Base-by-base conservation (phyloP, 2,888 invertebrate genomes). In the Coenonympha arcania region DNA sequence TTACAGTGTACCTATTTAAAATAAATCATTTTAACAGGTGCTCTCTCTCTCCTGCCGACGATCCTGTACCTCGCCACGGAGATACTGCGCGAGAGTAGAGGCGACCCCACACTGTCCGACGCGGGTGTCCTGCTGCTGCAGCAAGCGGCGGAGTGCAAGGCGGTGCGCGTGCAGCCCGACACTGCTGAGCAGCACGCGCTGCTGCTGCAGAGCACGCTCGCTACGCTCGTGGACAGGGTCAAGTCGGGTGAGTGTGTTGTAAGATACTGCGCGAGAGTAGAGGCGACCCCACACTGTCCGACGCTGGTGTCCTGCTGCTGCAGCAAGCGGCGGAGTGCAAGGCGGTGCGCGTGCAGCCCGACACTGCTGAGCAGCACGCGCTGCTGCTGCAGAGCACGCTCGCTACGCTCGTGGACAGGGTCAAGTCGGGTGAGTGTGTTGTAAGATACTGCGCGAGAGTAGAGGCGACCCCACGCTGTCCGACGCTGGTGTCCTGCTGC, bases 41-140 rank as follows among this genome's bases (percentile, higher is more conserved):
- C 95, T 0, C 74, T 96, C 9, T 90, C 95, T 6, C 92, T 98
- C 56, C 87, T 99, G 50, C 98, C 99, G 3, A 95, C 98, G 0
- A 89, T 98, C 50, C 87, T 99, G n/a, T 96, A 94, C 79, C 88
- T 99, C 50, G 92, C 93, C 1, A 95, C 95, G 4, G 95, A 96
- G 48, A 93, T 98, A 22, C 89, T 99, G 28, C 90, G 93, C 61
- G 96, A 96, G 84, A 90, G 94, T 50, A 91, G 92, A 3, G 90
- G 91, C 19, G 89, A 89, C 63, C 87, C 89, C 13, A 80, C 88
- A 0, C 85, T 88, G 24, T 75, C 90, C 39, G 91, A 91, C n/a
- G 90, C 91, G 19, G 91, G 91, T 15, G 87, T 92, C 0, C 89
- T 93, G 5, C 89, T 94, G 48, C 89, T 93, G 64, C 90, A 93